Conservation (phyloP, 2,113 vertebrate genomes). For the Dunckerocampus dactyliophorus region DNA sequence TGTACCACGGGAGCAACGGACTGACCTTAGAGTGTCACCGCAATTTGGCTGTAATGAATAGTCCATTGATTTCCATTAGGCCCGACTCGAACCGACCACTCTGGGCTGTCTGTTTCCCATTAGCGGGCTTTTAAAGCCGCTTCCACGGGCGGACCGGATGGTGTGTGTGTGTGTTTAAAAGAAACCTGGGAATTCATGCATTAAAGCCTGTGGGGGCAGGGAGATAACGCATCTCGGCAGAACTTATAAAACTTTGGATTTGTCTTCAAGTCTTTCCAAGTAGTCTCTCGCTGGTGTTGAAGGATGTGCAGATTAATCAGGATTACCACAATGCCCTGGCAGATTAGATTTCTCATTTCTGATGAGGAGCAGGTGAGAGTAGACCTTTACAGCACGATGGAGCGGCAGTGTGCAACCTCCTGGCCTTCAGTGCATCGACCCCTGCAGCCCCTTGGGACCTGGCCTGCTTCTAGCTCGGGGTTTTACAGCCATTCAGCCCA, state of each 20-base stretch:
- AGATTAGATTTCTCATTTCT: not conserved
- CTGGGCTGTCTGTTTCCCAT: slow-evolving; percentile 72
- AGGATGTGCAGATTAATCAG: slow-evolving; percentile 2
- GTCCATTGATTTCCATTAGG: slow-evolving; percentile 79
- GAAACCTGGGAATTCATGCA: slow-evolving; percentile 30
- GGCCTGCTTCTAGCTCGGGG: slow-evolving; percentile 31
- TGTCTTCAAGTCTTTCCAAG: not conserved
- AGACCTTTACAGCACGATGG: slow-evolving; percentile 18
- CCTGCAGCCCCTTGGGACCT: not conserved
- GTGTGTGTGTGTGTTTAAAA: slow-evolving; percentile 10
- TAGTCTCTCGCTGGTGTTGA: not conserved
- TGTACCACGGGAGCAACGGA: slow-evolving; percentile 34
- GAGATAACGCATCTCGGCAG: slow-evolving; percentile 10
- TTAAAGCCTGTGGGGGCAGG: slow-evolving; percentile 4
- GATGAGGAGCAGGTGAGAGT: not conserved
- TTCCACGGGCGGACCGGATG: slow-evolving; percentile 32
- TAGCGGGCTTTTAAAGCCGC: slow-evolving; percentile 61
- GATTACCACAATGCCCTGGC: not conserved
- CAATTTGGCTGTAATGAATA: slow-evolving; percentile 77
- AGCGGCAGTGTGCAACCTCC: slow-evolving; percentile 18
- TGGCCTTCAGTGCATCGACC: slow-evolving; percentile 23
- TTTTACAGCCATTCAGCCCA: slow-evolving; percentile 25
- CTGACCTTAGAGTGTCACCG: slow-evolving; percentile 44
- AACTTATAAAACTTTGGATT: not conserved
- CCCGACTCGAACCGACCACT: slow-evolving; percentile 50